phyloP scores from a whole-genome alignment of 2,888 invertebrate genomes.

The Smittia sp. region DNA sequence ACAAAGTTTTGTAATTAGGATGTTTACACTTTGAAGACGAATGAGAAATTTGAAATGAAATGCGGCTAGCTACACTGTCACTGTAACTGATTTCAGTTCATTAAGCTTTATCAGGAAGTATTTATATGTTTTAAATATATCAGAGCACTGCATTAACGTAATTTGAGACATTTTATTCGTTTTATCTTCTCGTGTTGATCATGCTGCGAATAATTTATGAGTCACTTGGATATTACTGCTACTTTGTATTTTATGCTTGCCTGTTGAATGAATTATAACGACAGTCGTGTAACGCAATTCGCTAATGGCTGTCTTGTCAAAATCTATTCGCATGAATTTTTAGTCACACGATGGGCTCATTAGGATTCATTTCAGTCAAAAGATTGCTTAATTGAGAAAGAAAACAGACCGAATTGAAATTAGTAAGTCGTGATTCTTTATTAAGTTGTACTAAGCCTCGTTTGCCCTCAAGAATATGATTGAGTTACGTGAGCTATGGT shows the following conservation, averaged over 20 bases:
- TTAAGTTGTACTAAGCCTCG: too few relatives aligned
- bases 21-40: constrained; percentile 27
- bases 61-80: background rate
- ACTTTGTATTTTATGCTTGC: constrained; percentile 19
- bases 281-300: background rate
- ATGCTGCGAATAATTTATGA: constrained; percentile 34
- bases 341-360: too few relatives aligned
- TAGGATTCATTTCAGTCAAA: too few relatives aligned
- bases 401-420: too few relatives aligned
- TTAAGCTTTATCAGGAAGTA: constrained; percentile 22
- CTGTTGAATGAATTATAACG: background rate
- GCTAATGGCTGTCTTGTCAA: too few relatives aligned
- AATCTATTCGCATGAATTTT: too few relatives aligned
- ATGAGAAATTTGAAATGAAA: background rate
- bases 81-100: background rate
- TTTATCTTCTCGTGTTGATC: constrained; percentile 11
- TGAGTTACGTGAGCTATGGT: too few relatives aligned
- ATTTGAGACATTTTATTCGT: background rate
- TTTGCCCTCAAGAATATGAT: too few relatives aligned
- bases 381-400: too few relatives aligned
- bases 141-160: background rate
- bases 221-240: background rate
- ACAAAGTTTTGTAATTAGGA: constrained; percentile 35
- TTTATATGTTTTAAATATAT: background rate
- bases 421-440: too few relatives aligned